phyloP scores from a whole-genome alignment of 2,888 invertebrate species.

The Philonicus albiceps region DNA sequence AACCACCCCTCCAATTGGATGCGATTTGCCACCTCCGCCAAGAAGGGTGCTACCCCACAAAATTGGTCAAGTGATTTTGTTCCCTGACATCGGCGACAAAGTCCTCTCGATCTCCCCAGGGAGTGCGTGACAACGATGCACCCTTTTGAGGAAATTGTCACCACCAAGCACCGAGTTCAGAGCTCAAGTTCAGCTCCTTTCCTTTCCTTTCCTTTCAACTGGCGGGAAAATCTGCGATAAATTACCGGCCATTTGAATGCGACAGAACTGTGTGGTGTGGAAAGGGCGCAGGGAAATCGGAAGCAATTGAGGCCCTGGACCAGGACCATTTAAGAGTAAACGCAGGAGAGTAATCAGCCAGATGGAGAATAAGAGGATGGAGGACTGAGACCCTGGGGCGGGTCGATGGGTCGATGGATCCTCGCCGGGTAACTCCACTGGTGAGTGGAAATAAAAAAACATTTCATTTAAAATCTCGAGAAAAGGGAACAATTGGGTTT shows the following conservation, averaged over 20 bases:
- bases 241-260: not conserved
- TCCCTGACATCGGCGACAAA: not conserved
- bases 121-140: not conserved
- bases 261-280: not conserved
- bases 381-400: not conserved
- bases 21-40: not conserved
- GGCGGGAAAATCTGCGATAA: not conserved
- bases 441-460: constrained; percentile 32
- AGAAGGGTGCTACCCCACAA: not conserved
- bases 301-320: not conserved
- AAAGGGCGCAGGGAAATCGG: not conserved
- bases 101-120: not conserved
- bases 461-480: constrained; percentile 38
- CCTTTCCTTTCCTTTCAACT: not conserved
- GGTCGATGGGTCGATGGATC: not conserved
- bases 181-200: not conserved
- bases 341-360: constrained; percentile 38
- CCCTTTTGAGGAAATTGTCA: constrained; percentile 6
- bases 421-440: not conserved
- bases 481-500: constrained; percentile 42
- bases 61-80: not conserved
- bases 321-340: constrained; percentile 31
- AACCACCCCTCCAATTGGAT: constrained; percentile 17
- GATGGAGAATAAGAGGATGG: too few relatives aligned
- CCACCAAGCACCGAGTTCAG: not conserved